A percentile compares a stretch with the other conserved stretches of the same genome.
These are phyloP conservation scores for Adelosebastes latens DNA, from an alignment of 2,797 vertebrate genomes.

Conservation along the genomic window DNA sequence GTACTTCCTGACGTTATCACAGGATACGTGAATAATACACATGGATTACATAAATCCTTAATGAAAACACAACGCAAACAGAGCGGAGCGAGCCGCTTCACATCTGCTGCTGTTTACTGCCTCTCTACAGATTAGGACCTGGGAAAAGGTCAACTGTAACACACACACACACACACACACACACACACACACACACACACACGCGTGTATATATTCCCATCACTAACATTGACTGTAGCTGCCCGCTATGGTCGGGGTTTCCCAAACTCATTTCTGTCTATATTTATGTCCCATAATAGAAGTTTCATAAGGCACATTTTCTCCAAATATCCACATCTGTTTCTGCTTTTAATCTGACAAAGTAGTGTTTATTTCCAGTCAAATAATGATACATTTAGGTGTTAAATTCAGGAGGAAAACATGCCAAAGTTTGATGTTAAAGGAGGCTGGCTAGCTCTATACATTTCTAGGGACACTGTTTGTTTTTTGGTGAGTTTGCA, in stretches of 20 bases:
- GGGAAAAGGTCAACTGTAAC: slow-evolving; percentile 43
- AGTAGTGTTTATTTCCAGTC: background rate
- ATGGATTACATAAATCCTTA: background rate
- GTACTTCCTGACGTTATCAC: background rate
- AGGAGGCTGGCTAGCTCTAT: too few relatives aligned
- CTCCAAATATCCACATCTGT: background rate
- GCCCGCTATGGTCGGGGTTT: background rate
- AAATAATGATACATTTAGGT: background rate
- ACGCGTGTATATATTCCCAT: background rate
- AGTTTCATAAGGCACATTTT: background rate
- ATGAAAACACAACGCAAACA: slow-evolving; percentile 37
- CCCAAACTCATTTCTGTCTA: background rate
- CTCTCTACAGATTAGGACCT: slow-evolving; percentile 6
- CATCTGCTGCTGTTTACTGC: slow-evolving; percentile 37
- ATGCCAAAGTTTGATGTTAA: background rate
- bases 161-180: background rate
- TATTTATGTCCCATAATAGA: background rate
- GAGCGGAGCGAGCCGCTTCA: background rate
- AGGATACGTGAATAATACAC: background rate
- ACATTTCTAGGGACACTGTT: background rate
- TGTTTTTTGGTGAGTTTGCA: too few relatives aligned
- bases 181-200: background rate
- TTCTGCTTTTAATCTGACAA: background rate
- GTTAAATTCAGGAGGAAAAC: background rate
- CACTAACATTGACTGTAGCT: background rate